Evolutionary conservation across 2,888 invertebrate genomes (phyloP).

Genomic region (Clistopyga incitator): DNA sequence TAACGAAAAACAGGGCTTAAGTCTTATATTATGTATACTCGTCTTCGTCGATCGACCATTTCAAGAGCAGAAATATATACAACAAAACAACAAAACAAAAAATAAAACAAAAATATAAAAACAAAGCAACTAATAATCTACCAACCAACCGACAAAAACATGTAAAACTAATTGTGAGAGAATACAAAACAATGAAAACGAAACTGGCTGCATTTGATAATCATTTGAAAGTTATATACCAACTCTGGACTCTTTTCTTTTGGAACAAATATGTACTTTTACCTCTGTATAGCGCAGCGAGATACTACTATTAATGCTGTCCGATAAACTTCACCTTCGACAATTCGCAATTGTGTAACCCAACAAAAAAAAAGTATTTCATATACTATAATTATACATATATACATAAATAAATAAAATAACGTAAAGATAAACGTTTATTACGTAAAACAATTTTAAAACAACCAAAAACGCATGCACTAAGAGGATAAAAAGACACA

Average conservation of each 20-base stretch:
- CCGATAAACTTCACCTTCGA: slow-evolving; percentile 60
- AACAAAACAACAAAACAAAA: slow-evolving; percentile 12
- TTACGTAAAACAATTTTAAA: slow-evolving; percentile 29
- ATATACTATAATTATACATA: slow-evolving; percentile 62
- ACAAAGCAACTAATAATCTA: slow-evolving; percentile 2
- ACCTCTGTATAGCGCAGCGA: slow-evolving; percentile 28
- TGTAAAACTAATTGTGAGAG: slow-evolving; percentile 42
- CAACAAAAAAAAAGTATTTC: slow-evolving; percentile 56
- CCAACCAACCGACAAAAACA: slow-evolving; percentile 33
- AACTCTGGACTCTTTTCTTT: slow-evolving; percentile 58
- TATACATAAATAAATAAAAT: slow-evolving; percentile 63
- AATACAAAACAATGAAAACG: slow-evolving; percentile 53
- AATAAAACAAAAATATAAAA: not conserved
- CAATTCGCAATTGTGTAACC: slow-evolving; percentile 58
- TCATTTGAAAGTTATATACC: slow-evolving; percentile 73
- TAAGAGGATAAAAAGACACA: slow-evolving; percentile 42
- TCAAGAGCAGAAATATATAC: slow-evolving; percentile 44
- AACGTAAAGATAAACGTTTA: slow-evolving; percentile 55
- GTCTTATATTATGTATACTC: slow-evolving; percentile 29
- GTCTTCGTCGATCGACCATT: slow-evolving; percentile 55
- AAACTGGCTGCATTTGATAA: slow-evolving; percentile 73
- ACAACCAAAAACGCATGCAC: slow-evolving; percentile 61
- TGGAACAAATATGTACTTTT: slow-evolving; percentile 48
- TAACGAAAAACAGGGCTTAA: slow-evolving; percentile 21
- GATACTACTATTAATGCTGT: slow-evolving; percentile 54